Conservation (phyloP, 2,888 invertebrate genomes). For the Drosophila sordidapex region DNA sequence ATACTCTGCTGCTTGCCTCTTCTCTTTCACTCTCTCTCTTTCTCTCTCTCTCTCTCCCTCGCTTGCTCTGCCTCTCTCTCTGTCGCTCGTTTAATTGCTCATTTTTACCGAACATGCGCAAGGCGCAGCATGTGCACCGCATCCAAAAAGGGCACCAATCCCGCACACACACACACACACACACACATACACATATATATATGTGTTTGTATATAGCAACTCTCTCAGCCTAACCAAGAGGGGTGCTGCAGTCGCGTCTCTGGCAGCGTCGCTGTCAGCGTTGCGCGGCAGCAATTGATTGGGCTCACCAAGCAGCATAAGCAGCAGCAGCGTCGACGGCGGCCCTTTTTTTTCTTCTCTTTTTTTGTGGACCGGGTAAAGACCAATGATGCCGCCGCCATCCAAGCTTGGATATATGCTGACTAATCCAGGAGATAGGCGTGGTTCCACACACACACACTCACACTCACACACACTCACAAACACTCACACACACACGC, state of each 20-base stretch:
- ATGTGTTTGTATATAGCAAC: constrained; percentile 5
- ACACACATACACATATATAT: constrained; percentile 11
- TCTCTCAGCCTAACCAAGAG: constrained; percentile 49
- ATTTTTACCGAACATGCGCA: constrained; percentile 79
- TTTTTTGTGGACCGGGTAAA: constrained; percentile 50
- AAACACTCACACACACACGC: constrained; percentile 54
- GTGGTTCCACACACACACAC: constrained; percentile 78
- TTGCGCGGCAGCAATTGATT: constrained; percentile 76
- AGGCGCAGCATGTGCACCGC: constrained; percentile 62
- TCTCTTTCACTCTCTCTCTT: neutral
- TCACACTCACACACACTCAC: constrained; percentile 46
- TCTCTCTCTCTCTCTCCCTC: constrained; percentile 6
- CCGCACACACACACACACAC: constrained; percentile 40
- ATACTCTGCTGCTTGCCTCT: neutral
- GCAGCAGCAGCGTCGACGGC: constrained; percentile 44
- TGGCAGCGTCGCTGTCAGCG: constrained; percentile 59
- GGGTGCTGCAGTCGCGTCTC: constrained; percentile 40
- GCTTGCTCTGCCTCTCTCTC: constrained; percentile 15
- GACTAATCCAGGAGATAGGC: constrained; percentile 84
- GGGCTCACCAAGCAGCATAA: constrained; percentile 55
- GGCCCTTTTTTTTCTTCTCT: constrained; percentile 49
- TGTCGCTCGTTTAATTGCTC: constrained; percentile 58
- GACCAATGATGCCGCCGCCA: constrained; percentile 80
- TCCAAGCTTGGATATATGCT: constrained; percentile 79
- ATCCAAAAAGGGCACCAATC: constrained; percentile 55